Evolutionary conservation across 2,888 invertebrate species (phyloP).

Genomic region (Gymnosoma rotundatum): DNA sequence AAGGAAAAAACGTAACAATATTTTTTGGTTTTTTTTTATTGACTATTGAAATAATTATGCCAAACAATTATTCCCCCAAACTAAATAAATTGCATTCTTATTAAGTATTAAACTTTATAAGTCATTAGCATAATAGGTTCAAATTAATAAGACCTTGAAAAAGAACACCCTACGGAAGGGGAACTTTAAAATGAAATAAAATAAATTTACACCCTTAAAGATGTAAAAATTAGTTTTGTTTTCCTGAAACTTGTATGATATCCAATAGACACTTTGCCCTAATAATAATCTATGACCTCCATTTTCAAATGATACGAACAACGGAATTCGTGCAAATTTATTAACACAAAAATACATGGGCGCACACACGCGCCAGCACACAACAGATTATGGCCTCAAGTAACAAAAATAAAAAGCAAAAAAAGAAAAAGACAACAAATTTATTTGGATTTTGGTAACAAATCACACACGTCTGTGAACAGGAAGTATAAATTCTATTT

Average conservation of each 20-base stretch:
- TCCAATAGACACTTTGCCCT: not conserved
- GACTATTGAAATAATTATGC: too few species aligned
- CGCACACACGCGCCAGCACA: not conserved
- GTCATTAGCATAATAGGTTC: too few species aligned
- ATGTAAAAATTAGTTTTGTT: not conserved
- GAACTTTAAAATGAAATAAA: not conserved
- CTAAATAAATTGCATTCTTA: too few species aligned
- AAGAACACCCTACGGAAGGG: too few species aligned
- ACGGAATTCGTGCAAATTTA: not conserved
- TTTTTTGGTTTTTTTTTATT: too few species aligned
- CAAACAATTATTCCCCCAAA: too few species aligned
- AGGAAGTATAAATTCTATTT: constrained; percentile 36
- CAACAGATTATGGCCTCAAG: constrained; percentile 38
- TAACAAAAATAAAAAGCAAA: not conserved
- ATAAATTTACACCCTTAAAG: not conserved
- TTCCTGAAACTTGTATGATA: not conserved
- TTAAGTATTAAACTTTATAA: too few species aligned
- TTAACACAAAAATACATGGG: not conserved
- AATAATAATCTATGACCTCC: constrained; percentile 10
- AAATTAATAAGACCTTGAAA: too few species aligned
- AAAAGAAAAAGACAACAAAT: constrained; percentile 17
- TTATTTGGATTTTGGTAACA: constrained; percentile 63
- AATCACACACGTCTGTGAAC: constrained; percentile 53
- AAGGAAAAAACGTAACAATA: too few species aligned
- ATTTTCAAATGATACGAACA: not conserved